Evolutionary conservation across 2,888 invertebrate species (phyloP).

Genomic region (Slavum lentiscoides): DNA sequence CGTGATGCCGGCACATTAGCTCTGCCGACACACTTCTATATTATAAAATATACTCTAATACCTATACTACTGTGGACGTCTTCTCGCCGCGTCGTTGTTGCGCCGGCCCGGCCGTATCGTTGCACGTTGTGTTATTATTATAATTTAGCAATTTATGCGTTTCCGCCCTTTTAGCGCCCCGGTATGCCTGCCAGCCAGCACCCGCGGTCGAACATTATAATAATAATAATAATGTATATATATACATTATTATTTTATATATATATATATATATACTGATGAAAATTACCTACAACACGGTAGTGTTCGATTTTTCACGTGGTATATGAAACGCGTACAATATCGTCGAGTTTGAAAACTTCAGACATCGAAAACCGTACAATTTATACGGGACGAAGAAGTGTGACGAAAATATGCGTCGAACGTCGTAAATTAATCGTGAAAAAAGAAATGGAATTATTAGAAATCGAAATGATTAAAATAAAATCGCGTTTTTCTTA

Average conservation of each 20-base stretch:
- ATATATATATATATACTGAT: background rate
- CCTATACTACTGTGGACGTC: background rate
- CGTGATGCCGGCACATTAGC: constrained; percentile 20
- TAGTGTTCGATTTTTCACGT: background rate
- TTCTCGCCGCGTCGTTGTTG: constrained; percentile 3
- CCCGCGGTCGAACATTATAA: background rate
- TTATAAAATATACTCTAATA: background rate
- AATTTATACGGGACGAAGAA: no score
- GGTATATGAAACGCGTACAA: background rate
- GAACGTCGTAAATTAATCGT: no score
- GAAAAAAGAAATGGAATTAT: no score
- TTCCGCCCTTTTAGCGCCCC: constrained; percentile 7
- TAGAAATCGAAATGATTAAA: no score
- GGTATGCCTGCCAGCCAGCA: background rate
- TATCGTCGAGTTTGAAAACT: no score
- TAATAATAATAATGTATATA: background rate
- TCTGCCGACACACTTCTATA: background rate
- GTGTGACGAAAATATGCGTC: no score
- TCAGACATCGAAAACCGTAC: no score
- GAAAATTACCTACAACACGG: background rate
- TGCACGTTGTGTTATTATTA: background rate
- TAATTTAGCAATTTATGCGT: constrained; percentile 31
- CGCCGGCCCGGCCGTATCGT: background rate
- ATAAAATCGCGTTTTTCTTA: no score
- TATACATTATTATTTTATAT: no score